phyloP scores from a whole-genome alignment of 2,888 invertebrate genomes.

The Drosophila lacicola region DNA sequence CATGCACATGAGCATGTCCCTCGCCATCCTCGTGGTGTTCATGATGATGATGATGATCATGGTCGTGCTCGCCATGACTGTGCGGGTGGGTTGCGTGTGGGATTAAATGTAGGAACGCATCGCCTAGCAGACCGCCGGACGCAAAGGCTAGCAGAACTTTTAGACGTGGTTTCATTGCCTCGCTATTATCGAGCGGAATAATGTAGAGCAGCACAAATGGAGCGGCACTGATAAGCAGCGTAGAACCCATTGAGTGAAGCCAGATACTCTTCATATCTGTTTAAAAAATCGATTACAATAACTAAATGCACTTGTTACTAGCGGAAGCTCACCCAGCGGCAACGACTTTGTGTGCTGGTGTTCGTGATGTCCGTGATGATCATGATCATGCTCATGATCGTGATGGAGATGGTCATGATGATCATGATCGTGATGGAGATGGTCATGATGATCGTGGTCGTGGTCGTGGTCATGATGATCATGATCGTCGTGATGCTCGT shows the following conservation, averaged over 20 bases:
- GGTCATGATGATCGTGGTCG: constrained; percentile 45
- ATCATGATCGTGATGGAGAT: constrained; percentile 39
- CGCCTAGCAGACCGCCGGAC: constrained; percentile 97
- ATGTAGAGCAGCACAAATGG: constrained; percentile 97
- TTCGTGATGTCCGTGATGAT: constrained; percentile 40
- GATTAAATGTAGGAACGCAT: constrained; percentile 99
- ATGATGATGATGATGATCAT: constrained; percentile 82
- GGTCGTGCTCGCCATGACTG: constrained; percentile 83
- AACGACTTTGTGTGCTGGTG: constrained; percentile 63
- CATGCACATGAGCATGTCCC: constrained; percentile 88
- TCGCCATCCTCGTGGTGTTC: constrained; percentile 85
- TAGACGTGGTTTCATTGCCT: constrained; percentile 93
- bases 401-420: constrained; percentile 50
- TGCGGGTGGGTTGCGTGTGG: constrained; percentile 94
- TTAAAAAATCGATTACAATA: constrained; percentile 20
- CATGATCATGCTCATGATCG: constrained; percentile 45
- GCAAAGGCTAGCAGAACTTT: constrained; percentile 97
- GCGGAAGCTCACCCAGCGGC: constrained; percentile 63
- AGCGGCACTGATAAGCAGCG: constrained; percentile 96
- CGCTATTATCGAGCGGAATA: constrained; percentile 95
- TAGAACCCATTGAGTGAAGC: constrained; percentile 94
- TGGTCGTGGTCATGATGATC: constrained; percentile 39
- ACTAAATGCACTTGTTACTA: constrained; percentile 2
- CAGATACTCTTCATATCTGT: constrained; percentile 86
- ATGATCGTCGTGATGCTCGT: constrained; percentile 55